Percentiles rank a stretch among this genome's conserved stretches.
phyloP scores from a whole-genome alignment of 1,140 invertebrate species.

The Argopecten irradians region DNA sequence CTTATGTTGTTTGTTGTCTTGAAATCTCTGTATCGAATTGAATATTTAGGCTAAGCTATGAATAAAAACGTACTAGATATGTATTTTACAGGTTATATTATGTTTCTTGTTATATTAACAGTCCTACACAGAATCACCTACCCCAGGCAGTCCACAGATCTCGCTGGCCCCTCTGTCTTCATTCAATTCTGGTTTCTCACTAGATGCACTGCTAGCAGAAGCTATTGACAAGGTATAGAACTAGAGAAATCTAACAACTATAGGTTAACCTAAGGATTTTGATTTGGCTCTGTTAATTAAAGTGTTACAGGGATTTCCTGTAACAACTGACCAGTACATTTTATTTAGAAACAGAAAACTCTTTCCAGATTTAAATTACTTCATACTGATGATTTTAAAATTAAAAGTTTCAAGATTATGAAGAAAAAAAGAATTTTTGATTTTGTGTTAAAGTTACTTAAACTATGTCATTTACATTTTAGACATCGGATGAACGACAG shows the following conservation, averaged over 20 bases:
- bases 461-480: neutral
- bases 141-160: neutral
- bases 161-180: slow-evolving; percentile 12
- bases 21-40: too few species aligned
- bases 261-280: neutral
- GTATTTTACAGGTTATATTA: too few species aligned
- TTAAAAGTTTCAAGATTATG: neutral
- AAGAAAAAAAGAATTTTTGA: neutral
- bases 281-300: neutral
- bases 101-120: neutral
- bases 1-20: too few species aligned
- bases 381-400: neutral
- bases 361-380: neutral
- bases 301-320: neutral
- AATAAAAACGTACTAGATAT: too few species aligned
- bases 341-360: neutral
- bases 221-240: slow-evolving; percentile 36
- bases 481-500: slow-evolving; percentile 41
- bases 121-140: neutral
- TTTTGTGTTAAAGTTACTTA: neutral
- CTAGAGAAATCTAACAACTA: neutral
- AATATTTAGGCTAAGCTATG: too few species aligned
- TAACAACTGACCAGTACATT: neutral
- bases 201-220: slow-evolving; percentile 41
- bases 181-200: slow-evolving; percentile 31